Evolutionary conservation across 2,113 vertebrate genomes (phyloP), one percentile per base, ranked within the genome.

Genomic region (Paratilapia polleni): DNA sequence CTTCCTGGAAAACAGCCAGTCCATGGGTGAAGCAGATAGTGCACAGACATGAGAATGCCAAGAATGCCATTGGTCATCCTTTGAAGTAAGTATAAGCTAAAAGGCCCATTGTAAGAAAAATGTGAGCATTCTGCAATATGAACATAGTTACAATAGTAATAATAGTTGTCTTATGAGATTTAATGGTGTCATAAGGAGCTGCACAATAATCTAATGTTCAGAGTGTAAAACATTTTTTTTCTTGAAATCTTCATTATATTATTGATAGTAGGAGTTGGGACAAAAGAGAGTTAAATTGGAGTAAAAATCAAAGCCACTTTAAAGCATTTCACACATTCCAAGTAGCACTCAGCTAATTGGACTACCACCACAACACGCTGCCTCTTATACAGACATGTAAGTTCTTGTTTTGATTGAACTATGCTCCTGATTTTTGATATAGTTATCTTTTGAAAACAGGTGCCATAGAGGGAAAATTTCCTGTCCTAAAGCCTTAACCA

Each of bases 371-470:
- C 15, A 70, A 70, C 41, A 2, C 12, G 43, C 66, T 20, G 24
- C 24, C 24, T 28, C 24, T 49, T 28, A 49, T 70, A 7, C 26
- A 47, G 15, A 47, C 22, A 47, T 49, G 10, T 49, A 70, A 28
- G 15, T 49, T 49, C 24, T 70, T 49, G 15, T 49, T 70, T 49
- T 70, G 19, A 10, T n/a, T 54, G 20, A n/a, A 10, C 52, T 4
- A 54, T 56, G 41, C 41, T 70, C 38, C 38, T 49, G 41, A 49
- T 47, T 68, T 26, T 8, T 68, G 64, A 26, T 68, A 68, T 49
- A 49, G 64, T 70, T 49, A 70, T 70, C 24, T 28, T 20, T 70
- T 70, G 5, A 70, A 70, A 70, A 28, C 14, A 43, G 38, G 38
- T 26, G 41, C 41, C 64, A 41, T 10, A 43, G 13, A 43, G 41